Percentiles rank a stretch among this genome's conserved stretches.
These are phyloP conservation scores for Drosophila borborema DNA, from an alignment of 2,888 invertebrate species.

Conservation along the genomic window DNA sequence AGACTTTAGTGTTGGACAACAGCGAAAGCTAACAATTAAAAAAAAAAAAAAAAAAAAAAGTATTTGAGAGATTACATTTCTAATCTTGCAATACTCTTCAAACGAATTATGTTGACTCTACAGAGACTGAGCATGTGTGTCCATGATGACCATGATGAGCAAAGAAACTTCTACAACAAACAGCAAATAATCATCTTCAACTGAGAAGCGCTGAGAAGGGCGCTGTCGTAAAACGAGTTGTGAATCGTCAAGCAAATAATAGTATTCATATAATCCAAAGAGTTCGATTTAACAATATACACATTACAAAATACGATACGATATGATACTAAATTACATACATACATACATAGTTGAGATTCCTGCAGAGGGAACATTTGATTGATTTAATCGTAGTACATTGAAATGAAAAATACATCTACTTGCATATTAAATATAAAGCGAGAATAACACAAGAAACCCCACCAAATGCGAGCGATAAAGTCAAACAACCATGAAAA, in stretches of 20 bases:
- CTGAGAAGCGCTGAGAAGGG: conserved; percentile 35
- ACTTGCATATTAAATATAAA: conserved; percentile 32
- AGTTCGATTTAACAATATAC: conserved; percentile 37
- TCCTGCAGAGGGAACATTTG: conserved; percentile 16
- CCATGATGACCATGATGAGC: conserved; percentile 26
- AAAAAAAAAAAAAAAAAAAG: not conserved
- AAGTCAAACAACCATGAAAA: conserved; percentile 59
- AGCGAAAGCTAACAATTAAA: not conserved
- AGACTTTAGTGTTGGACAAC: conserved; percentile 2
- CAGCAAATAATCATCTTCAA: not conserved
- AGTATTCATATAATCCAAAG: conserved; percentile 30
- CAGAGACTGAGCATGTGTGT: conserved; percentile 18
- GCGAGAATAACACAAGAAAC: conserved; percentile 38
- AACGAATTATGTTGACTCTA: conserved; percentile 13
- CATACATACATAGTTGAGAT: conserved; percentile 20
- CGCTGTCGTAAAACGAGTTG: conserved; percentile 35
- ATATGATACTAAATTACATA: conserved; percentile 32
- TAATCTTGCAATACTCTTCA: not conserved
- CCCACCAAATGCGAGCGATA: conserved; percentile 64
- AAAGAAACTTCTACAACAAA: not conserved
- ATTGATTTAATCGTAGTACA: conserved; percentile 29
- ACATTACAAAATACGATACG: conserved; percentile 2
- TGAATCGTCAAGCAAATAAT: conserved; percentile 39
- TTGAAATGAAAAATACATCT: conserved; percentile 40
- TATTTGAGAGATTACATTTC: not conserved